Conservation (phyloP, 2,888 invertebrate genomes). For the Pyralis farinalis region DNA sequence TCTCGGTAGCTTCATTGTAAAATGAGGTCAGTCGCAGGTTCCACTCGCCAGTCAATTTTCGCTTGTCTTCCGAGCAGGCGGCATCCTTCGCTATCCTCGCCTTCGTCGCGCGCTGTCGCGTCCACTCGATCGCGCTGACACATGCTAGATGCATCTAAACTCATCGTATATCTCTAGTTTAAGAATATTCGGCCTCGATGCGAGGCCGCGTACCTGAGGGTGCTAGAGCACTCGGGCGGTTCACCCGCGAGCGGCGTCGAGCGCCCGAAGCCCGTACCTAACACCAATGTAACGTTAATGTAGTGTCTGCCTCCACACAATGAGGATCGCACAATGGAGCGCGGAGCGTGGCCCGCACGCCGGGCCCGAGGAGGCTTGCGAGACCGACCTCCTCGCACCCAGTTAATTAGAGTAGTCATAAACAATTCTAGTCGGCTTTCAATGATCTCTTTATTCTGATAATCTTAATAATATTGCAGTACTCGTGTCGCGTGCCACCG, state of each 20-base stretch:
- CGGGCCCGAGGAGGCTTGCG: conserved; percentile 8
- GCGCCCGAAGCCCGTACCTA: conserved; percentile 62
- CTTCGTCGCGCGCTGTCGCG: conserved; percentile 23
- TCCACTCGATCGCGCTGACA: conserved; percentile 45
- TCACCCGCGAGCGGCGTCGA: conserved; percentile 7
- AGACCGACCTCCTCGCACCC: conserved; percentile 22
- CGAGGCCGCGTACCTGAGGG: conserved; percentile 67
- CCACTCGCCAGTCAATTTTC: conserved; percentile 64
- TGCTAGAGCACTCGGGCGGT: conserved; percentile 4
- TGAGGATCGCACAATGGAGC: conserved; percentile 49
- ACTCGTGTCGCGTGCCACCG: conserved; percentile 59
- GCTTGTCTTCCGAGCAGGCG: conserved; percentile 50
- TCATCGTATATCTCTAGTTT: conserved; percentile 48
- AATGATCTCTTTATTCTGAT: conserved; percentile 71
- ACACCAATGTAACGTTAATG: conserved; percentile 62
- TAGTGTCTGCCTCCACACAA: conserved; percentile 22
- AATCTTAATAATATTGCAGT: conserved; percentile 62
- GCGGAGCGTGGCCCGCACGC: conserved; percentile 17
- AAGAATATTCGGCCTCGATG: conserved; percentile 51
- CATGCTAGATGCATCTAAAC: conserved; percentile 60
- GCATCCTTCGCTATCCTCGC: conserved; percentile 20
- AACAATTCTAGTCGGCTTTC: conserved; percentile 78
- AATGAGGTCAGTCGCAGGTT: conserved; percentile 52
- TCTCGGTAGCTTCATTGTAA: conserved; percentile 69
- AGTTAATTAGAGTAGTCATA: conserved; percentile 61